Evolutionary conservation across 1,140 invertebrate species (phyloP).

Genomic region (Aphaenogaster rudis): DNA sequence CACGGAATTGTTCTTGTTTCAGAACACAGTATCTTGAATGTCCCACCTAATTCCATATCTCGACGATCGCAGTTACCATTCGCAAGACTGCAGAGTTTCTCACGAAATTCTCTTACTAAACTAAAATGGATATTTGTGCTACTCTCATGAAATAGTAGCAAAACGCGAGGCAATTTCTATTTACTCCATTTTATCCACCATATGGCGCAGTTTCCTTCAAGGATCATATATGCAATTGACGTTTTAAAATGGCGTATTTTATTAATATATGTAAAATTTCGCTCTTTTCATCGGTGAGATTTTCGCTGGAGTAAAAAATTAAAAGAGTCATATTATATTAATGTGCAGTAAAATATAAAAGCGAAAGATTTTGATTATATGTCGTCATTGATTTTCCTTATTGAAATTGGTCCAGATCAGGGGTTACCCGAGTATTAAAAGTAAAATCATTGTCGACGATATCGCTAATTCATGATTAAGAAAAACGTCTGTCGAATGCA

Average conservation of each 20-base stretch:
- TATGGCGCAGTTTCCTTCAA: neutral
- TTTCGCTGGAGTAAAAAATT: neutral
- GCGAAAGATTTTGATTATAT: neutral
- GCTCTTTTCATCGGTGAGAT: neutral
- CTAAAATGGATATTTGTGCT: constrained; percentile 46
- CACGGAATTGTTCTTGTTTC: constrained; percentile 49
- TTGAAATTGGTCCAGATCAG: neutral
- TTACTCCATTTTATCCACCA: constrained; percentile 5
- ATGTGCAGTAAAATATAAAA: neutral
- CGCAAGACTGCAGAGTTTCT: constrained; percentile 33
- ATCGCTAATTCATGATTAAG: neutral
- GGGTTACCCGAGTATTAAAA: neutral
- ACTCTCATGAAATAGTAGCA: constrained; percentile 22
- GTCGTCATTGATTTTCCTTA: neutral
- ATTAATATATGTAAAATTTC: neutral
- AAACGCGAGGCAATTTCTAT: constrained; percentile 30
- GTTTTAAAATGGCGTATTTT: neutral
- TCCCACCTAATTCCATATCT: constrained; percentile 49
- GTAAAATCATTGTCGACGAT: neutral
- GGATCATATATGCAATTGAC: neutral
- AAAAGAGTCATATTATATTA: neutral
- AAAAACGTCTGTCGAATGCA: constrained; percentile 1
- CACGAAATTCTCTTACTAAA: constrained; percentile 29
- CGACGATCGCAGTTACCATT: constrained; percentile 54
- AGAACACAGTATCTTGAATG: constrained; percentile 30